These are phyloP conservation scores for Polymixis flavicincta DNA, from an alignment of 2,888 invertebrate species.

Conservation along the genomic window DNA sequence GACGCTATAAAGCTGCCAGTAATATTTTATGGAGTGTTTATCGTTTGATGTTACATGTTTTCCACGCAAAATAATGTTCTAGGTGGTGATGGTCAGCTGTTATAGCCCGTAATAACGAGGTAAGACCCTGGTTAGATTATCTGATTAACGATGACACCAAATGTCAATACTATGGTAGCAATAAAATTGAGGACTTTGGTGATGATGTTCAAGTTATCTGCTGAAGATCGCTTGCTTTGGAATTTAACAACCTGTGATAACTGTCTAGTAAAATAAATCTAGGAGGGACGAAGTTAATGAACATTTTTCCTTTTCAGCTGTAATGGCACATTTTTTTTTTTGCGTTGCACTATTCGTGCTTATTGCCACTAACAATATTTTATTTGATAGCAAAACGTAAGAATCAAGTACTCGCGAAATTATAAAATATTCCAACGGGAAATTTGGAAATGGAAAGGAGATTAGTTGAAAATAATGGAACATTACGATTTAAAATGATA, in stretches of 20 bases:
- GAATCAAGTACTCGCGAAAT: too few relatives aligned
- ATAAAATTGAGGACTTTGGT: neutral
- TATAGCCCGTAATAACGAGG: neutral
- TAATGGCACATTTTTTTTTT: too few relatives aligned
- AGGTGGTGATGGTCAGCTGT: neutral
- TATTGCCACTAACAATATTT: too few relatives aligned
- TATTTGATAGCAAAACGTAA: too few relatives aligned
- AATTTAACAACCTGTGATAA: neutral
- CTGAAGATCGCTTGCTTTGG: neutral
- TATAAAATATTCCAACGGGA: too few relatives aligned
- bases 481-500: too few relatives aligned
- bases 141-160: neutral
- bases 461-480: too few relatives aligned
- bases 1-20: conserved; percentile 15
- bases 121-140: neutral
- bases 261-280: neutral
- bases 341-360: too few relatives aligned
- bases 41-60: neutral
- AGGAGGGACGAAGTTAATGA: neutral
- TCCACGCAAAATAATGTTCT: neutral
- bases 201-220: neutral
- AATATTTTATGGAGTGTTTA: conserved; percentile 33
- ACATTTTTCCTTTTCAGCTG: too few relatives aligned
- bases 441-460: too few relatives aligned
- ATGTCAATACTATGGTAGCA: neutral